Conservation (phyloP, 2,797 vertebrate genomes). For the Loriculus beryllinus region DNA sequence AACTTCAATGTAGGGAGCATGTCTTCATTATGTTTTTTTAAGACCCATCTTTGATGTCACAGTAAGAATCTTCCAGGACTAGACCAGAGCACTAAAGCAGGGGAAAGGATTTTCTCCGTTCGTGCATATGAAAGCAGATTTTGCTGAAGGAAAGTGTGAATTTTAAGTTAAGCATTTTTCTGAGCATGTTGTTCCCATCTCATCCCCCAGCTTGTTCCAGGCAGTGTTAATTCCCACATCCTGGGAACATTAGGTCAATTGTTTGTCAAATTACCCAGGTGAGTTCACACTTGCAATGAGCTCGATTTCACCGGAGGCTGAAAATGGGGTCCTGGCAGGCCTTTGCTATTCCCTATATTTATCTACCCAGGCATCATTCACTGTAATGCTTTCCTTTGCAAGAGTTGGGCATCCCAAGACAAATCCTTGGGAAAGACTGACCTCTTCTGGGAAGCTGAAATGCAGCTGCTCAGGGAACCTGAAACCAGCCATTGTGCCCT, state of each 20-base stretch:
- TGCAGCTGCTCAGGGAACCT: not conserved
- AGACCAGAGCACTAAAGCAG: not conserved
- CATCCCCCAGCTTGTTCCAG: not conserved
- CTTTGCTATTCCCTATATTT: not conserved
- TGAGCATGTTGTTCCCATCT: not conserved
- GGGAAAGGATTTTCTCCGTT: not conserved
- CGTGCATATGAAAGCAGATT: not conserved
- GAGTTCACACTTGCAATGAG: not conserved
- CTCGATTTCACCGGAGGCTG: not conserved
- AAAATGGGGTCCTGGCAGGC: not conserved
- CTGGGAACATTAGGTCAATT: not conserved
- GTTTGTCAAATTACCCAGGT: not conserved
- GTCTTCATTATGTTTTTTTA: not conserved
- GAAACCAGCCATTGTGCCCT: not conserved
- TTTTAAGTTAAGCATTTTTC: not conserved
- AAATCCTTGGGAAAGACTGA: constrained; percentile 42
- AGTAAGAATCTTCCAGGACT: not conserved
- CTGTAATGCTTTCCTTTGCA: not conserved
- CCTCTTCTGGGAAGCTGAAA: constrained; percentile 19
- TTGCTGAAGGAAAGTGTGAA: not conserved
- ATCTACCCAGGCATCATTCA: not conserved
- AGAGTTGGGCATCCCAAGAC: not conserved
- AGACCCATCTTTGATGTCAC: not conserved
- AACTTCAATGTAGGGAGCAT: accelerated
- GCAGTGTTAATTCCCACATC: not conserved